Conservation (phyloP, 2,113 vertebrate genomes). For the Panthera tigris region DNA sequence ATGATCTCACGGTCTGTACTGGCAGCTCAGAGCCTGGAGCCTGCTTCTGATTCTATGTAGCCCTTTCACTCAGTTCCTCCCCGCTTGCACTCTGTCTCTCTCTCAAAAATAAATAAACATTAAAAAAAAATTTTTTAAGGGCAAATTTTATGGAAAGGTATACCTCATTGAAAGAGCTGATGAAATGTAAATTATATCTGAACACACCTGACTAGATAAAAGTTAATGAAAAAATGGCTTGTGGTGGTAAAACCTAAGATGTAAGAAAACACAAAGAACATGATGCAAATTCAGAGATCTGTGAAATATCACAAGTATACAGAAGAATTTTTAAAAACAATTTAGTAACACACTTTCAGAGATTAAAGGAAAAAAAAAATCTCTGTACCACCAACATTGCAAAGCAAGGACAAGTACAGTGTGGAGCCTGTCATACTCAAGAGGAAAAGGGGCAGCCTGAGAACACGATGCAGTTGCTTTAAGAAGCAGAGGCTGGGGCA, state of each 20-base stretch:
- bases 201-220: not conserved
- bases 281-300: not conserved
- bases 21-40: too few species aligned
- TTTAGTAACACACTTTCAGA: not conserved
- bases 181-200: not conserved
- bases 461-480: not conserved
- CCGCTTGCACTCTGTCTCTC: too few species aligned
- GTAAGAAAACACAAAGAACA: not conserved
- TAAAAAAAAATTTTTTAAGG: not conserved
- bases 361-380: not conserved
- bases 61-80: too few species aligned
- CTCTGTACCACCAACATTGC: not conserved
- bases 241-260: not conserved
- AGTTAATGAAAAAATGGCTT: not conserved
- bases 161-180: not conserved
- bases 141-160: not conserved
- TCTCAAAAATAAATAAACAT: too few species aligned
- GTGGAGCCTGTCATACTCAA: not conserved
- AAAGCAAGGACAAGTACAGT: not conserved
- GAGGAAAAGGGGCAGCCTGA: not conserved
- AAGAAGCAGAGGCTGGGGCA: not conserved
- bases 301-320: not conserved
- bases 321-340: not conserved
- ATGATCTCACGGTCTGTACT: too few species aligned
- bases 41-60: too few species aligned